These are phyloP conservation scores for Clistopyga incitator DNA, from an alignment of 2,888 invertebrate species.

Conservation along the genomic window DNA sequence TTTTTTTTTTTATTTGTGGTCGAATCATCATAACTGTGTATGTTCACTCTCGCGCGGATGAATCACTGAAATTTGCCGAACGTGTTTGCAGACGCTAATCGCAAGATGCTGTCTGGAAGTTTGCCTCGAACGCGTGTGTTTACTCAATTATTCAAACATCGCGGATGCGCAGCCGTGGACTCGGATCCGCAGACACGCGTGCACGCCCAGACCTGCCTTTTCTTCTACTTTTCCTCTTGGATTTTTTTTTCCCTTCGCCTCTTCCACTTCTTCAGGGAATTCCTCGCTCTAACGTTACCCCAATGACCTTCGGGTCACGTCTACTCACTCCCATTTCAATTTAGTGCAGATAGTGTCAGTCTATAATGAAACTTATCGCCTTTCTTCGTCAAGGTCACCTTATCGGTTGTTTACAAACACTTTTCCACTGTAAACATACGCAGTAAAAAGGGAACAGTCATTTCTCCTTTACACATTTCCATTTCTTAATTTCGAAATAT, in stretches of 20 bases:
- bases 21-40: slow-evolving; percentile 54
- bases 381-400: not conserved
- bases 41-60: slow-evolving; percentile 54
- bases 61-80: slow-evolving; percentile 55
- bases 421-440: not conserved
- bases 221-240: not conserved
- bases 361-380: not conserved
- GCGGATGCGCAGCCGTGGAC: slow-evolving; percentile 12
- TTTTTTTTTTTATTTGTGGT: slow-evolving; percentile 32
- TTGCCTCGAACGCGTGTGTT: slow-evolving; percentile 48
- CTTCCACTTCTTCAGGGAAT: slow-evolving; percentile 33
- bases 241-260: slow-evolving; percentile 13
- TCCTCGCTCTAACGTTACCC: slow-evolving; percentile 34
- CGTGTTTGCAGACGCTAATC: slow-evolving; percentile 22
- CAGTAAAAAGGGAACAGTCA: too few species aligned
- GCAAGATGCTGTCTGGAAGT: slow-evolving; percentile 41
- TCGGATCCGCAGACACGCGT: slow-evolving; percentile 5
- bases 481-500: too few species aligned
- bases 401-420: not conserved
- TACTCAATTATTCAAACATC: slow-evolving; percentile 61
- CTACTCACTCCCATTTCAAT: slow-evolving; percentile 21
- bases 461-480: too few species aligned
- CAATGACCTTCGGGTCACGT: slow-evolving; percentile 32
- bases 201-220: not conserved
- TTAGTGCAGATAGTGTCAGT: not conserved